These are phyloP conservation scores for Sphaeramia orbicularis DNA, from an alignment of 2,797 vertebrate species.

Conservation along the genomic window DNA sequence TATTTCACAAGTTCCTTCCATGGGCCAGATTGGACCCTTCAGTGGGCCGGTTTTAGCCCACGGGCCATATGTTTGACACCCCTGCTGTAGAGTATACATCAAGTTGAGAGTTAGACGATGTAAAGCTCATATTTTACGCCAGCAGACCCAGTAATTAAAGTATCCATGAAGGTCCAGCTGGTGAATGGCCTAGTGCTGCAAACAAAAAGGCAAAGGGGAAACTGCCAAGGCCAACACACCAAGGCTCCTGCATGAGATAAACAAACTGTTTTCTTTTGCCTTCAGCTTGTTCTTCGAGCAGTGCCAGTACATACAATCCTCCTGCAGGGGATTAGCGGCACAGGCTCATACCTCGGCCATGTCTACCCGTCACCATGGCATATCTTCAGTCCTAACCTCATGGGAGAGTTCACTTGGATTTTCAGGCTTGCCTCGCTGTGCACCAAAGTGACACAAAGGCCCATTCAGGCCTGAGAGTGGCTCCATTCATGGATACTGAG, in stretches of 20 bases:
- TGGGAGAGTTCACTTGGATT: constrained; percentile 83
- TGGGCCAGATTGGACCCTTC: no score
- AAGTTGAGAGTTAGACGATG: constrained; percentile 7
- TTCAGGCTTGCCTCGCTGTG: constrained; percentile 71
- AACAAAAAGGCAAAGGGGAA: constrained; percentile 16
- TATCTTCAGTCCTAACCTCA: constrained; percentile 80
- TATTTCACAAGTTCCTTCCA: no score
- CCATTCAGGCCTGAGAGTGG: constrained; percentile 82
- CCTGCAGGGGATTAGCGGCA: constrained; percentile 34
- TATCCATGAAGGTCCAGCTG: constrained; percentile 25
- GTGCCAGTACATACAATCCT: constrained; percentile 33
- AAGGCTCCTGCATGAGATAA: constrained; percentile 51
- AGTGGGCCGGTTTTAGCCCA: no score
- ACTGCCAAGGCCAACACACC: constrained; percentile 55
- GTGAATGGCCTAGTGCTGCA: constrained; percentile 46
- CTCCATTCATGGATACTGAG: constrained; percentile 83
- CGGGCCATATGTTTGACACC: no score
- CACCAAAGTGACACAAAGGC: constrained; percentile 81
- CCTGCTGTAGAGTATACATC: constrained; percentile 1
- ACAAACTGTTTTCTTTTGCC: constrained; percentile 58
- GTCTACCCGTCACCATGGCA: constrained; percentile 74
- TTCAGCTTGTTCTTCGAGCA: constrained; percentile 34
- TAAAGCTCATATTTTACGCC: constrained; percentile 31
- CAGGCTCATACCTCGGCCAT: constrained; percentile 71
- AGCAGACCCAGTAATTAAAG: constrained; percentile 25